Evolutionary conservation across 2,113 vertebrate genomes (phyloP).

Genomic region (Chitala chitala): DNA sequence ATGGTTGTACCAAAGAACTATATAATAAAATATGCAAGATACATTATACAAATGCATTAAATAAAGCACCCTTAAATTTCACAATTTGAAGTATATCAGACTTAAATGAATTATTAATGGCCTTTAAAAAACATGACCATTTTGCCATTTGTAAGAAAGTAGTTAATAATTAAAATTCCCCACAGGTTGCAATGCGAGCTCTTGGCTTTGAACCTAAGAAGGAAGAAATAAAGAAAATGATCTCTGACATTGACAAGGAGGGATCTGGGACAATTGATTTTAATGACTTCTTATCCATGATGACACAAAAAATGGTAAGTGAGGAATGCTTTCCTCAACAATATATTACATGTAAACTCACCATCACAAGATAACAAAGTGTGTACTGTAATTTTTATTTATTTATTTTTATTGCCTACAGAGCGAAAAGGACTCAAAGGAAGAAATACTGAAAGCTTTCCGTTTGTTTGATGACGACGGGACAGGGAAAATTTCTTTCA

Average conservation of each 20-base stretch:
- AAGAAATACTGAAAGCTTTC: constrained; percentile 92
- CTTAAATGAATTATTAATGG: no score
- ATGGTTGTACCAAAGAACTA: no score
- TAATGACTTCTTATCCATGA: constrained; percentile 75
- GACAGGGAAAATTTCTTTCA: constrained; percentile 88
- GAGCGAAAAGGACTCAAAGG: constrained; percentile 86
- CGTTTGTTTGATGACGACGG: constrained; percentile 86
- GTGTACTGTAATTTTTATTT: no score
- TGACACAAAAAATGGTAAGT: constrained; percentile 9
- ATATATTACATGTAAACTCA: no score
- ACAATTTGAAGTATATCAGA: no score
- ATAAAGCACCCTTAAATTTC: no score
- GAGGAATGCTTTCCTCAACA: not conserved
- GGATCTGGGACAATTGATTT: constrained; percentile 76
- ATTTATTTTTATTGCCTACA: constrained; percentile 39
- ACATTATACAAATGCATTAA: no score
- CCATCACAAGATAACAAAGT: no score
- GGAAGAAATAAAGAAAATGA: constrained; percentile 88
- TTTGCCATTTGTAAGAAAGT: no score
- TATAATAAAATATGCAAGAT: no score
- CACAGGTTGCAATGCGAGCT: constrained; percentile 85
- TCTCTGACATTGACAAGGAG: constrained; percentile 78
- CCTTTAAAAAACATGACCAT: no score
- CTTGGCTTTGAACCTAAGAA: constrained; percentile 94
- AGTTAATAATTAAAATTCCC: constrained; percentile 32